Evolutionary conservation across 2,113 vertebrate species (phyloP).

Genomic region (Oplegnathus fasciatus): DNA sequence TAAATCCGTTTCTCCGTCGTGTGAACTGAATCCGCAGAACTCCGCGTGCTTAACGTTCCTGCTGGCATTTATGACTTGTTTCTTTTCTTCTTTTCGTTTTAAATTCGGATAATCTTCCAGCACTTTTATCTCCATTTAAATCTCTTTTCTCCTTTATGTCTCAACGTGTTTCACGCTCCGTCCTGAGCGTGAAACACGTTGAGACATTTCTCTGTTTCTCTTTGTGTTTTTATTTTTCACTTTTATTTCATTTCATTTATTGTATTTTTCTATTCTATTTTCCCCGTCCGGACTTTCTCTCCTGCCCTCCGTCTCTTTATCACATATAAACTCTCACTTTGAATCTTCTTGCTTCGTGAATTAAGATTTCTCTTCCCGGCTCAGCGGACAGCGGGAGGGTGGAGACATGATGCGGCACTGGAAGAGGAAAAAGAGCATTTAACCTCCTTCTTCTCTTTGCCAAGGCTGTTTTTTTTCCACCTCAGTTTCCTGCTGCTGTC

Average conservation of each 20-base stretch:
- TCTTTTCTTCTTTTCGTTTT: not conserved
- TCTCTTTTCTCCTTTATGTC: conserved; percentile 46
- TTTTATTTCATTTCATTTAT: not conserved
- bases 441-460: not conserved
- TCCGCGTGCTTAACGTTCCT: not conserved
- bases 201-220: conserved; percentile 79
- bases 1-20: not conserved
- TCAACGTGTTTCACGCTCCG: conserved; percentile 1
- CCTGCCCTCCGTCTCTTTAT: too few relatives aligned
- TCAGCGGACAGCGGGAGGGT: not conserved
- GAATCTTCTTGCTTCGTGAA: not conserved
- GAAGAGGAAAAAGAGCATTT: conserved; percentile 9
- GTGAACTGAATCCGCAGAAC: not conserved
- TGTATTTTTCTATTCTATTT: not conserved
- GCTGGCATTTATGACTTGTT: not conserved
- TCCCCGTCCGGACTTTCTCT: too few relatives aligned
- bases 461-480: not conserved
- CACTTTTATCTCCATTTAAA: not conserved
- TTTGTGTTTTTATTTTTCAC: not conserved
- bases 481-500: not conserved
- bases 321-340: not conserved
- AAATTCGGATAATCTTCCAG: not conserved
- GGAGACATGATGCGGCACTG: not conserved
- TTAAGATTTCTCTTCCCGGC: not conserved
- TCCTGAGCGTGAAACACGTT: conserved; percentile 83